A percentile compares a stretch with the other conserved stretches of the same genome.
These are phyloP conservation scores for Coilia nasus DNA, from an alignment of 2,797 vertebrate species.

Conservation along the genomic window DNA sequence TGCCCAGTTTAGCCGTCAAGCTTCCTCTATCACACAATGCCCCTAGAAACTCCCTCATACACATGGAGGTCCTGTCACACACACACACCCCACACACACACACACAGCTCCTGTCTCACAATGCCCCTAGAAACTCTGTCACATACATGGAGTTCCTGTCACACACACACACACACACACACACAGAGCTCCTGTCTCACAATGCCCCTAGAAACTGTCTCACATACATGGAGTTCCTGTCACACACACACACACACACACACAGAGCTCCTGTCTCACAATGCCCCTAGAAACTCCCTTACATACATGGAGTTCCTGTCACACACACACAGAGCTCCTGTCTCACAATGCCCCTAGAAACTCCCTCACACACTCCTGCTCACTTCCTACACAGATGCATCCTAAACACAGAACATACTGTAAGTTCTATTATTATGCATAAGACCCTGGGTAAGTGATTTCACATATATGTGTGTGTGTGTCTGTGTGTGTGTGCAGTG, in stretches of 20 bases:
- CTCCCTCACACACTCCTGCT: slow-evolving; percentile 15
- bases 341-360: slow-evolving; percentile 23
- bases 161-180: too few species aligned
- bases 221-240: not conserved
- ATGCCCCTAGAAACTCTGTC: slow-evolving; percentile 29
- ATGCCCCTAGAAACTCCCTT: too few species aligned
- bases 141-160: not conserved
- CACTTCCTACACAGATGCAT: slow-evolving; percentile 46
- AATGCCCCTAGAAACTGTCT: slow-evolving; percentile 23
- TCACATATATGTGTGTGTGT: not conserved
- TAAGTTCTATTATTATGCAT: not conserved
- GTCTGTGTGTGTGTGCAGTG: not conserved
- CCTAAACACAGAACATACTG: slow-evolving; percentile 12
- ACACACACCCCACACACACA: too few species aligned
- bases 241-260: too few species aligned
- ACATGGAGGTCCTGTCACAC: not conserved
- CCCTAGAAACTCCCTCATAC: not conserved
- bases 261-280: too few species aligned
- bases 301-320: too few species aligned
- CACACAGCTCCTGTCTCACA: slow-evolving; percentile 21
- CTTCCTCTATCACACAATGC: slow-evolving; percentile 2
- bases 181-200: slow-evolving; percentile 21
- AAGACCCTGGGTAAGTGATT: not conserved
- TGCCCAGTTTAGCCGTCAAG: not conserved
- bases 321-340: slow-evolving; percentile 2